phyloP scores from a whole-genome alignment of 2,888 invertebrate genomes.

The Drosophila vallismaia region DNA sequence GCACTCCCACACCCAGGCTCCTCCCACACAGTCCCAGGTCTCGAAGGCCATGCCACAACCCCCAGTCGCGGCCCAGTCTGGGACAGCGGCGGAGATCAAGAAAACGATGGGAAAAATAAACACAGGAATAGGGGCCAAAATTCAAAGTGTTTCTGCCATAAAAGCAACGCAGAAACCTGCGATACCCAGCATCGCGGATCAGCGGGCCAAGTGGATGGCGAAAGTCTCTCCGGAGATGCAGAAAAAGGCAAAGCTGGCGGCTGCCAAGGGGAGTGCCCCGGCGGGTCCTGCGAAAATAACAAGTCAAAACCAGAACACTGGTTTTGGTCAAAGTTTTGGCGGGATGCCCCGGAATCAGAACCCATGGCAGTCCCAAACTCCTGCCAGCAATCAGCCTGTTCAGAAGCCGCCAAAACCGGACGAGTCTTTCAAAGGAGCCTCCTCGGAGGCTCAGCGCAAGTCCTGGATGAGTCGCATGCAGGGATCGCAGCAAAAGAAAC shows the following conservation, averaged over 20 bases:
- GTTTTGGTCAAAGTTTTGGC: not conserved
- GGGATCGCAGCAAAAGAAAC: conserved; percentile 56
- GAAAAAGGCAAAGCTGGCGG: conserved; percentile 30
- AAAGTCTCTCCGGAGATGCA: conserved; percentile 52
- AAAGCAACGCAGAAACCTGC: not conserved
- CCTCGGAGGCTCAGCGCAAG: conserved; percentile 45
- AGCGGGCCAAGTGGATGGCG: conserved; percentile 71
- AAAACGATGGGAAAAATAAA: not conserved
- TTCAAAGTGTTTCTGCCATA: not conserved
- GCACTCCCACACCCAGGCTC: not conserved
- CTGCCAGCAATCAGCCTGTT: not conserved
- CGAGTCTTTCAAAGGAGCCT: conserved; percentile 16
- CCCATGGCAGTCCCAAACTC: not conserved
- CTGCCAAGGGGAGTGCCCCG: not conserved
- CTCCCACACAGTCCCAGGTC: not conserved
- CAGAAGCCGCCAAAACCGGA: not conserved
- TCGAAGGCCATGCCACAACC: not conserved
- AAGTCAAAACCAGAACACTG: conserved; percentile 1
- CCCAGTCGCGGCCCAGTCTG: not conserved
- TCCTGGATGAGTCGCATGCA: conserved; percentile 68
- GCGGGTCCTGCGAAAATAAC: not conserved
- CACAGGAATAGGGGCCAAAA: not conserved
- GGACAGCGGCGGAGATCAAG: not conserved
- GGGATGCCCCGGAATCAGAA: conserved; percentile 23
- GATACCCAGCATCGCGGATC: conserved; percentile 45